A percentile compares a stretch with the other conserved stretches of the same genome.
These are phyloP conservation scores for Diorhabda carinulata DNA, from an alignment of 1,140 invertebrate species.

Conservation along the genomic window DNA sequence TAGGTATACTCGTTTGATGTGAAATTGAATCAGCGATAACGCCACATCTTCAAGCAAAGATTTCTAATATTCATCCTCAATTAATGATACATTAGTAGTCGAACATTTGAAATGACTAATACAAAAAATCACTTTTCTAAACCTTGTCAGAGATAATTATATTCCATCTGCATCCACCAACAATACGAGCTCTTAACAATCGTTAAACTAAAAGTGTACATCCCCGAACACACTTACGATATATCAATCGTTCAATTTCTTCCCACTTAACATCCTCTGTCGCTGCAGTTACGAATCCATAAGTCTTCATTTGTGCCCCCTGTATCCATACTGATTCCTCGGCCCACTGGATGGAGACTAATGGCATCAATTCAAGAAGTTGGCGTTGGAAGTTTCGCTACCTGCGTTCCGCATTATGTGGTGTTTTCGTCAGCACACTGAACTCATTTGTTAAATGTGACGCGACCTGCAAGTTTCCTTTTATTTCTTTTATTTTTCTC, in stretches of 20 bases:
- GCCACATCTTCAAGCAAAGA: no score
- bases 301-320: constrained; percentile 43
- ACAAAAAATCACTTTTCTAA: no score
- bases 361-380: constrained; percentile 42
- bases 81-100: no score
- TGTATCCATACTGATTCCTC: constrained; percentile 40
- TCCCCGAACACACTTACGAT: background rate
- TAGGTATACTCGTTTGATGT: no score
- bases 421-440: constrained; percentile 35
- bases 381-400: constrained; percentile 39
- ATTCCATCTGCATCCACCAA: no score
- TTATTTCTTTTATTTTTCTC: no score
- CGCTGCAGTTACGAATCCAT: constrained; percentile 39
- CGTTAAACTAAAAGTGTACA: no score
- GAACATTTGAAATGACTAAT: no score
- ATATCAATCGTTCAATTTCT: constrained; percentile 30
- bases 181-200: no score
- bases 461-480: constrained; percentile 22
- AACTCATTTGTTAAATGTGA: constrained; percentile 44
- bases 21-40: no score
- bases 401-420: constrained; percentile 37
- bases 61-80: no score
- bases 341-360: constrained; percentile 41
- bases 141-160: no score
- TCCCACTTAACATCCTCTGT: constrained; percentile 40